Conservation (phyloP, 2,888 invertebrate species). For the Linnaemya tessellans region DNA sequence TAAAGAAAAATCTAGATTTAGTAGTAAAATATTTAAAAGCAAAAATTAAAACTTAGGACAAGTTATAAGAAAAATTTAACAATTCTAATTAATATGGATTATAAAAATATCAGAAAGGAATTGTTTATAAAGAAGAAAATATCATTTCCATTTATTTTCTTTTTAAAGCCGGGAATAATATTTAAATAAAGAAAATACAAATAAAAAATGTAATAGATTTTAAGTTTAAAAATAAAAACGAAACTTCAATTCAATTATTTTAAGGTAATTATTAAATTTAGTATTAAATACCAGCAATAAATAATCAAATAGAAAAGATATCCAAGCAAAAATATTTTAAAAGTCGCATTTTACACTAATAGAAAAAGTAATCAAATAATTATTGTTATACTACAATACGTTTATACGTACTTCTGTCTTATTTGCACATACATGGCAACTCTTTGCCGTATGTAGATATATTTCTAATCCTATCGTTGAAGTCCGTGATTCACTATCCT, state of each 20-base stretch:
- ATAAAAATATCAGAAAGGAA: conserved; percentile 55
- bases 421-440: too few relatives aligned
- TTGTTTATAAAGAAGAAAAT: conserved; percentile 61
- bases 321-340: conserved; percentile 50
- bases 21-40: conserved; percentile 64
- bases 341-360: conserved; percentile 24
- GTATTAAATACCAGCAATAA: conserved; percentile 39
- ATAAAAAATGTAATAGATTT: conserved; percentile 35
- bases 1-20: conserved; percentile 53
- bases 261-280: conserved; percentile 54
- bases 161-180: conserved; percentile 70
- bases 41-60: conserved; percentile 44
- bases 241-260: conserved; percentile 62
- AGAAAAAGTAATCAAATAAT: conserved; percentile 18
- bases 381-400: neutral
- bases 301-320: conserved; percentile 27
- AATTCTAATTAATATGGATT: conserved; percentile 8
- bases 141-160: conserved; percentile 60
- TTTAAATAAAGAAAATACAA: conserved; percentile 50
- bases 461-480: too few relatives aligned
- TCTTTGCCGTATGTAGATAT: too few relatives aligned
- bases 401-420: too few relatives aligned
- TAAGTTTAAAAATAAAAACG: conserved; percentile 37
- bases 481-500: too few relatives aligned
- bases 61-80: conserved; percentile 25